Evolutionary conservation across 2,797 vertebrate genomes (phyloP).

Genomic region (Macrochelys suwanniensis): DNA sequence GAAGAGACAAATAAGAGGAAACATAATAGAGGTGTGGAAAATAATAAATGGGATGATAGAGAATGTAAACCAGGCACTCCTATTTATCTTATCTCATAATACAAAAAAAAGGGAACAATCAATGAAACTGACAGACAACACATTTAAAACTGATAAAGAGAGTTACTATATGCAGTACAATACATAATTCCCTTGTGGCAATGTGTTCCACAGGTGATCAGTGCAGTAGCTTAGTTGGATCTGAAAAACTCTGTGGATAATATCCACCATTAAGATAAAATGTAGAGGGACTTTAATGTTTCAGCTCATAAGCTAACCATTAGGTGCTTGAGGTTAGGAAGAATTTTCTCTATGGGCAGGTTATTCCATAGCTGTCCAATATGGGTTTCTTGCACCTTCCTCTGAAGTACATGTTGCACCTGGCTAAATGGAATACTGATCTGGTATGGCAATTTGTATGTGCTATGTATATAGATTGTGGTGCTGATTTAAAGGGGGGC

Average conservation of each 20-base stretch:
- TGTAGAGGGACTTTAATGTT: not conserved
- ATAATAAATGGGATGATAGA: not conserved
- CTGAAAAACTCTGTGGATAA: not conserved
- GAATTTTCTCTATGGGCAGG: not conserved
- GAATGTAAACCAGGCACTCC: not conserved
- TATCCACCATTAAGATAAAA: not conserved
- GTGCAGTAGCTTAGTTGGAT: not conserved
- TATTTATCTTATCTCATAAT: not conserved
- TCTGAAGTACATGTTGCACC: not conserved
- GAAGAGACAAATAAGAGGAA: not conserved
- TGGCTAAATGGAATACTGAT: not conserved
- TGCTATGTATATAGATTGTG: not conserved
- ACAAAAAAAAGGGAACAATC: not conserved
- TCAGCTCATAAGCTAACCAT: not conserved
- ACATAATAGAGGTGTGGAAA: not conserved
- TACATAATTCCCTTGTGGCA: not conserved
- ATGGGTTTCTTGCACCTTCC: not conserved
- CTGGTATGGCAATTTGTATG: not conserved
- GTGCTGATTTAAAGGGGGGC: not conserved
- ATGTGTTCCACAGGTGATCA: not conserved
- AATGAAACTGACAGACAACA: not conserved
- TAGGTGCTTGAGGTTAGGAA: not conserved
- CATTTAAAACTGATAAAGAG: not conserved
- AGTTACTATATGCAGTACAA: not conserved
- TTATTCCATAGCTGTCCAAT: not conserved